Conservation (phyloP, 2,797 vertebrate genomes). For the Tokudaia muenninki region DNA sequence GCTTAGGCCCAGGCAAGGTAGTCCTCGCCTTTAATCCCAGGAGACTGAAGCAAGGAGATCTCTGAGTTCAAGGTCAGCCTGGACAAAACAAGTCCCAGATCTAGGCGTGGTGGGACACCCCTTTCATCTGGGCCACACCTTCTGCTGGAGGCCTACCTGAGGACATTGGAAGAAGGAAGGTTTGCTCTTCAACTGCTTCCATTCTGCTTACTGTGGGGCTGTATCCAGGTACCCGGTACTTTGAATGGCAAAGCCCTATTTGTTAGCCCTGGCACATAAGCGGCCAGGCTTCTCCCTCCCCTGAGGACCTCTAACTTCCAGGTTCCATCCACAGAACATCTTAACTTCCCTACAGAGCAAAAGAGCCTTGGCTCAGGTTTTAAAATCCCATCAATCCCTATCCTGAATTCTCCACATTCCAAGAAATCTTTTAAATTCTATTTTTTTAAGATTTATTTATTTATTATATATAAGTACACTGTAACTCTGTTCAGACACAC, state of each 20-base stretch:
- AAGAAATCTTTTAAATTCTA: background rate
- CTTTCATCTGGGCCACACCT: background rate
- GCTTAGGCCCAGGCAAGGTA: background rate
- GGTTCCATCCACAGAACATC: background rate
- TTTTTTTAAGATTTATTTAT: no score
- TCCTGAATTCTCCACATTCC: background rate
- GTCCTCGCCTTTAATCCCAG: background rate
- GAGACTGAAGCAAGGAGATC: background rate
- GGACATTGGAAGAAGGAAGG: background rate
- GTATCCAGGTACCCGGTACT: background rate
- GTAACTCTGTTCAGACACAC: no score
- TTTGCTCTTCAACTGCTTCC: background rate
- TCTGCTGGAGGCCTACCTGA: background rate
- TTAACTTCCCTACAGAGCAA: background rate
- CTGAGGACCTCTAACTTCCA: background rate
- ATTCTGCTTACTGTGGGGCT: background rate
- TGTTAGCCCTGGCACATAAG: background rate
- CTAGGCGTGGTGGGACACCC: no score
- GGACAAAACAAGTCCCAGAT: no score
- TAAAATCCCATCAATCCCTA: background rate
- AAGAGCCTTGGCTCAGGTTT: background rate
- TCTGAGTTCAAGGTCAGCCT: background rate
- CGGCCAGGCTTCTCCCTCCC: background rate
- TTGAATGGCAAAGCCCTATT: background rate
- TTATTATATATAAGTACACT: no score